Base-by-base conservation (phyloP, 2,797 vertebrate genomes). In the Erethizon dorsatum region DNA sequence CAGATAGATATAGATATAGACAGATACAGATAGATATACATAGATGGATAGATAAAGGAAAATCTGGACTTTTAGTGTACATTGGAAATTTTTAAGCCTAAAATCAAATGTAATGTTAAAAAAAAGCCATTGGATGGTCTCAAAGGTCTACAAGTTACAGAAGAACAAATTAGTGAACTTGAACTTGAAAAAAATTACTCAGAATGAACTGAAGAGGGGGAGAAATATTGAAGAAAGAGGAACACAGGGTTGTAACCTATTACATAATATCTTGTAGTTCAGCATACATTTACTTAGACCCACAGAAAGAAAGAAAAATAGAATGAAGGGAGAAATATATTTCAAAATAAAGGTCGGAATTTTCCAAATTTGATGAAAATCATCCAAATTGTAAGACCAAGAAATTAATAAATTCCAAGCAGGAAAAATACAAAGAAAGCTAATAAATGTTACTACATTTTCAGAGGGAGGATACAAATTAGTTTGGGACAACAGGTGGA, bases 181-280 rank as follows among this genome's bases (percentile, higher is more conserved):
- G 24, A 83, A 69, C 57, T 77, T 90, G n/a, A 91, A 52, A 96
- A 95, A 73, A 88, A 77, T 26, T 82, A 63, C 57, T 22, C 59
- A 71, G 37, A 85, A 33, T 84, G 28, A 79, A 92, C 13, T 28
- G 18, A 80, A 93, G 3, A 90, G 4, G 73, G 6, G 26, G 24
- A 22, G 15, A 65, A 84, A 67, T 79, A 88, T 1, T 78, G 18
- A 54, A 61, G 77, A 77, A 50, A 57, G 5, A 50, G 78, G 7
- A 89, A 50, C 14, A 87, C 5, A 10, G 41, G 22, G 52, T n/a
- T 14, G 9, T 17, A 28, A 88, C 50, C 61, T 37, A 4, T 90
- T 84, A 14, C 79, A 63, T 56, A 65, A 57, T 57, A 83, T 37
- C 73, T 50, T 73, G 18, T 3, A 65, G 9, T 79, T 18, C 50